Evolutionary conservation across 2,888 invertebrate genomes (phyloP).

Genomic region (Agelastica alni): DNA sequence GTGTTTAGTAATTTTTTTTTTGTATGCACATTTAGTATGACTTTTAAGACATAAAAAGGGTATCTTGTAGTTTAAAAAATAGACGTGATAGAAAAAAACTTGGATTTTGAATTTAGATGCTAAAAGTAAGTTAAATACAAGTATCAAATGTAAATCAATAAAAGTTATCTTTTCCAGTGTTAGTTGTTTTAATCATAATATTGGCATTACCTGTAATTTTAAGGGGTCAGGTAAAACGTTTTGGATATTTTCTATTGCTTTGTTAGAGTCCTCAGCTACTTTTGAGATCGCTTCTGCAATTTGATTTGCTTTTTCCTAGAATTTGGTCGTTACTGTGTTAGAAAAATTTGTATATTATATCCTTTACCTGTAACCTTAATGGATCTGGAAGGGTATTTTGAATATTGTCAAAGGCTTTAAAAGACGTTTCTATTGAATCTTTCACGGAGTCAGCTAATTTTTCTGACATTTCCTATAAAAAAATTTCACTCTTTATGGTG

Average conservation of each 20-base stretch:
- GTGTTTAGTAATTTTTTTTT: too few relatives aligned
- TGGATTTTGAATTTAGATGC: too few relatives aligned
- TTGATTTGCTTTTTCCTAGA: background rate
- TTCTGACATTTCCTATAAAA: background rate
- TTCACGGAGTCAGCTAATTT: background rate
- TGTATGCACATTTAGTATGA: too few relatives aligned
- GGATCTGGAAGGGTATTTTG: background rate
- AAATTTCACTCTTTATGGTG: background rate
- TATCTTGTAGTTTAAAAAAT: too few relatives aligned
- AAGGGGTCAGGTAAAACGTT: background rate
- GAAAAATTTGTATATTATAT: too few relatives aligned
- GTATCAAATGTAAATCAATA: too few relatives aligned
- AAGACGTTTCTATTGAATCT: background rate
- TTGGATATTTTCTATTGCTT: background rate
- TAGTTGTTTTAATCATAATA: too few relatives aligned
- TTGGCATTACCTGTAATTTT: background rate
- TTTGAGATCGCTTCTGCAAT: background rate
- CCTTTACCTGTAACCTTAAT: background rate
- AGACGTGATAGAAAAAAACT: too few relatives aligned
- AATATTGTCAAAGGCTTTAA: background rate
- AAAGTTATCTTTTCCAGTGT: too few relatives aligned
- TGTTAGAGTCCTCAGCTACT: background rate
- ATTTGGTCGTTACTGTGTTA: too few relatives aligned
- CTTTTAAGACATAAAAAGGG: too few relatives aligned
- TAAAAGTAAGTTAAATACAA: too few relatives aligned